Evolutionary conservation across 2,888 invertebrate species (phyloP).

Genomic region (Scaeva pyrastri): DNA sequence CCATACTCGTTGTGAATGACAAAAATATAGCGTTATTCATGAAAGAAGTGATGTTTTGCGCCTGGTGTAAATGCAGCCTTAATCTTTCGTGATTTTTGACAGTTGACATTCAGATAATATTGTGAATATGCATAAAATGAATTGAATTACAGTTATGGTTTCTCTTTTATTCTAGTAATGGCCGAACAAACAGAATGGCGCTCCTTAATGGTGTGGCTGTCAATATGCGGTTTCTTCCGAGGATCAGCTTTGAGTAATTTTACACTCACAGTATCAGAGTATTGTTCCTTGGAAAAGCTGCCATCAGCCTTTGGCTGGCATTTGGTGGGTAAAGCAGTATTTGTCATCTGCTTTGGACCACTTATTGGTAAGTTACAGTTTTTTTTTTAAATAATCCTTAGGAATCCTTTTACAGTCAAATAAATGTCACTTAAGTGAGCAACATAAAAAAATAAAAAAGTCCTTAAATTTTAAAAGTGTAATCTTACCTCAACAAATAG

Average conservation of each 20-base stretch:
- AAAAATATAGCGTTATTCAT: no score
- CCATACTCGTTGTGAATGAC: no score
- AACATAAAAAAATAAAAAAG: no score
- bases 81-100: no score
- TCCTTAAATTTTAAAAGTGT: no score
- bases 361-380: slow-evolving; percentile 86
- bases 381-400: neutral
- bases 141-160: neutral
- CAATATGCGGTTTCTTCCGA: slow-evolving; percentile 91
- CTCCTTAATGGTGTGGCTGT: slow-evolving; percentile 88
- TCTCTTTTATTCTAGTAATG: slow-evolving; percentile 85
- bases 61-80: no score
- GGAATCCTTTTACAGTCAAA: no score
- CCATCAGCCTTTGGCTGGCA: slow-evolving; percentile 91
- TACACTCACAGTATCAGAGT: slow-evolving; percentile 91
- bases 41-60: no score
- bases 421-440: no score
- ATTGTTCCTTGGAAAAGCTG: slow-evolving; percentile 89
- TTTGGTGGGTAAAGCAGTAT: slow-evolving; percentile 90
- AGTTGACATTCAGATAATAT: no score
- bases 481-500: no score
- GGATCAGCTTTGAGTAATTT: slow-evolving; percentile 92
- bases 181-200: slow-evolving; percentile 90
- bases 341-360: slow-evolving; percentile 89
- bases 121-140: no score